These are phyloP conservation scores for Chrysolina oricalcia DNA, from an alignment of 2,888 invertebrate genomes.

Conservation along the genomic window DNA sequence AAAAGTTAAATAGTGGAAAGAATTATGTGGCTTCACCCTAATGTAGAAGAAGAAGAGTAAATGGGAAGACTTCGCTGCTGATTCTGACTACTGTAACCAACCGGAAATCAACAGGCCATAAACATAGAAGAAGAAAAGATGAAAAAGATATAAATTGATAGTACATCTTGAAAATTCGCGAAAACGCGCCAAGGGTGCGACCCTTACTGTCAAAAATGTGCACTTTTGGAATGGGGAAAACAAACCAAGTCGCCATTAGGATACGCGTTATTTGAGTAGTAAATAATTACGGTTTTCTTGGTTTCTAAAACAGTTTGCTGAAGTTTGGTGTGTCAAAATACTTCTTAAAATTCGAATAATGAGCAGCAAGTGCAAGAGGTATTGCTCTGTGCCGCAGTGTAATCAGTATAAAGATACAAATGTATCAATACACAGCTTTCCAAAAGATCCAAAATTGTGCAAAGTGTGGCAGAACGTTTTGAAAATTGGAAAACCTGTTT, in stretches of 20 bases:
- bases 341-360: too few relatives aligned
- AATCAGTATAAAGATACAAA: slow-evolving; percentile 32
- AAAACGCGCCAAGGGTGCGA: slow-evolving; percentile 16
- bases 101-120: too few relatives aligned
- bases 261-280: slow-evolving; percentile 8
- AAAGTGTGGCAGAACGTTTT: slow-evolving; percentile 30
- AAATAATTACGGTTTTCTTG: slow-evolving; percentile 10
- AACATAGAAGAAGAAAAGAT: too few relatives aligned
- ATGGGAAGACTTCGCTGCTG: too few relatives aligned
- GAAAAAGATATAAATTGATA: too few relatives aligned
- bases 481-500: too few relatives aligned
- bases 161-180: slow-evolving; percentile 12
- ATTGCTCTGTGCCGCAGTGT: slow-evolving; percentile 34
- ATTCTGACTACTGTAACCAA: too few relatives aligned
- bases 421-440: slow-evolving; percentile 27
- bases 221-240: slow-evolving; percentile 10
- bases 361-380: slow-evolving; percentile 27
- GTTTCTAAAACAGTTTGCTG: too few relatives aligned
- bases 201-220: slow-evolving; percentile 12
- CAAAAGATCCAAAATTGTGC: slow-evolving; percentile 21
- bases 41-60: too few relatives aligned
- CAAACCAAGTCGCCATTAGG: slow-evolving; percentile 7
- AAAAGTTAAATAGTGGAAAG: too few relatives aligned
- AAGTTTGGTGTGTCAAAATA: too few relatives aligned
- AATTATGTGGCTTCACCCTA: too few relatives aligned